Conservation (phyloP, 1,140 invertebrate species). For the Monochamus saltuarius region DNA sequence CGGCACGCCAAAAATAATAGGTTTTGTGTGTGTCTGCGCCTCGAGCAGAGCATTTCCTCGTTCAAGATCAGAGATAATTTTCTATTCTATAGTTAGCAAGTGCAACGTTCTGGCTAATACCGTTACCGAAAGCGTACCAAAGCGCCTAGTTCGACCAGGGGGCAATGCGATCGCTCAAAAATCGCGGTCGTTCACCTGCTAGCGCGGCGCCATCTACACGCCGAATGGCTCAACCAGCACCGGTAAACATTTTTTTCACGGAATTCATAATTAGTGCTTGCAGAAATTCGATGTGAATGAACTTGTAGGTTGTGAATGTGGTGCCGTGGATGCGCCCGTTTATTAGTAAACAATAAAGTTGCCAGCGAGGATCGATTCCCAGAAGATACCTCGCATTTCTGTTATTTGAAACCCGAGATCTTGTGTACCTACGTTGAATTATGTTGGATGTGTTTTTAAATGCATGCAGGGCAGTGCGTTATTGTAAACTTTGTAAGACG, state of each 20-base stretch:
- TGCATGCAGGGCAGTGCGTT: too few species aligned
- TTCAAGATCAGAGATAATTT: conserved; percentile 16
- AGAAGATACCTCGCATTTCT: conserved; percentile 6
- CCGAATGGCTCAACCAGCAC: conserved; percentile 10
- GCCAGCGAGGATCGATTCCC: conserved; percentile 10
- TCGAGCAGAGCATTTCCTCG: background rate
- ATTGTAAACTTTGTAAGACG: too few species aligned
- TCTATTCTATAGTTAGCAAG: conserved; percentile 18
- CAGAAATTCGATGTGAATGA: conserved; percentile 17
- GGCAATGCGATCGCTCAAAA: conserved; percentile 17
- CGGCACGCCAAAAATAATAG: too few species aligned
- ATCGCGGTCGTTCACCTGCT: conserved; percentile 15
- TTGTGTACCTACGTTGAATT: too few species aligned
- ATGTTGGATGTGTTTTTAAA: too few species aligned
- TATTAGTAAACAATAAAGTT: too few species aligned
- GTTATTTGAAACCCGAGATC: background rate
- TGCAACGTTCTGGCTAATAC: conserved; percentile 19
- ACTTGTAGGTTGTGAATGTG: conserved; percentile 1
- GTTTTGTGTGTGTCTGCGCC: too few species aligned
- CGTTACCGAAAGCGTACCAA: conserved; percentile 14
- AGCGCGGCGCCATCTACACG: conserved; percentile 17
- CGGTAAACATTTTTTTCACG: conserved; percentile 19
- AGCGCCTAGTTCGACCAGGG: background rate
- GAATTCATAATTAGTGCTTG: conserved; percentile 18
- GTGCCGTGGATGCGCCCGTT: too few species aligned